Evolutionary conservation across 2,888 invertebrate species (phyloP), one percentile per base, ranked within the genome.

Genomic region (Xanthostigma xanthostigma): DNA sequence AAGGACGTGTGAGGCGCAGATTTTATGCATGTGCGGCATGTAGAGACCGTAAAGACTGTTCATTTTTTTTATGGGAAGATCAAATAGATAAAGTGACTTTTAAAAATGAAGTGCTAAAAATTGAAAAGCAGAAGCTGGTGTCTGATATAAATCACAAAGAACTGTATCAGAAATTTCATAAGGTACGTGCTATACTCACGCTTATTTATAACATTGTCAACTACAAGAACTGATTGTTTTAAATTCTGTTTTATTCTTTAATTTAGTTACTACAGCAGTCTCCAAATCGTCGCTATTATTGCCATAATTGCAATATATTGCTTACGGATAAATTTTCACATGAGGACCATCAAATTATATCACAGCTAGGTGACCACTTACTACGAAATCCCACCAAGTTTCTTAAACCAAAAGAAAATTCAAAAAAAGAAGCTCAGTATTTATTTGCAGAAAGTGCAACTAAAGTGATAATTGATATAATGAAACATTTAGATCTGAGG

Each of bases 11-110:
- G 17, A 68, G 72, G 47, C 70, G 73, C 38, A 70, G 72, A 54
- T 92, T 81, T 66, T 93, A 74, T 65, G 82, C 84, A 1, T 94
- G 93, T 64, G 81, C 93, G 0, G 85, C 89, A 1, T 87, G 84
- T 62, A 76, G 93, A 49, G 82, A 87, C 59, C 74, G 81, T 52
- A 85, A 84, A 59, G 73, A 80, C 9, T 93, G 93, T 60, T 69
- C 73, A 3, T 83, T 88, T 61, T 82, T 79, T 57, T 71, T 82
- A 33, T 68, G 66, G 60, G 68, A 70, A 50, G 69, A 75, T 54
- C 72, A 72, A 49, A 52, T 54, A 35, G 64, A 70, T 2, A 71
- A 75, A 56, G 64, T 65, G 2, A 59, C 61, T 11, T 51, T 57
- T 8, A 66, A 68, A 50, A 57, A 61, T 47, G 54, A 70, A 41